These are phyloP conservation scores for Pemphigus obesinymphae DNA, from an alignment of 1,140 invertebrate species.

Conservation along the genomic window DNA sequence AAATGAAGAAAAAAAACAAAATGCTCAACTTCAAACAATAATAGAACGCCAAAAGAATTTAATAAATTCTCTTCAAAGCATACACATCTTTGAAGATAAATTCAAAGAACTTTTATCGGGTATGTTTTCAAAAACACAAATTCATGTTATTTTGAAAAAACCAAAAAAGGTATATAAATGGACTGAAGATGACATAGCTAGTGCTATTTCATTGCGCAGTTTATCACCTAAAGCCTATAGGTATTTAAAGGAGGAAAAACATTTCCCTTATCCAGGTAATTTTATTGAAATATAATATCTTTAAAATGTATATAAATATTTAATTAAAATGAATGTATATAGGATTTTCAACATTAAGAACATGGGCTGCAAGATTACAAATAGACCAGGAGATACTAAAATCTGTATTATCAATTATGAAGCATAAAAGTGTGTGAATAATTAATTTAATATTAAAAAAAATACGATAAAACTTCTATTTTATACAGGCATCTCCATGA, in stretches of 20 bases:
- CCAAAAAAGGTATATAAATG: not conserved
- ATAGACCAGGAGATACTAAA: not conserved
- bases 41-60: no score
- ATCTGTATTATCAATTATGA: not conserved
- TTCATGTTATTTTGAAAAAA: not conserved
- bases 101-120: not conserved
- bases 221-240: not conserved
- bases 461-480: not conserved
- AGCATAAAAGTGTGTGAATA: not conserved
- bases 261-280: not conserved
- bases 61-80: no score
- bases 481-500: not conserved
- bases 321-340: no score
- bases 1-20: no score
- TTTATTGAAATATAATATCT: not conserved
- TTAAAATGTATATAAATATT: not conserved
- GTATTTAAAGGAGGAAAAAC: not conserved
- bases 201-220: not conserved
- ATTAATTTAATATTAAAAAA: no score
- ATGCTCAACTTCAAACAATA: no score
- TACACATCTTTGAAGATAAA: no score
- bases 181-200: not conserved
- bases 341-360: not conserved
- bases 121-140: not conserved
- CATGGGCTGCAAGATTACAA: not conserved